phyloP scores from a whole-genome alignment of 2,797 vertebrate genomes.

The Lutjanus campechanus region DNA sequence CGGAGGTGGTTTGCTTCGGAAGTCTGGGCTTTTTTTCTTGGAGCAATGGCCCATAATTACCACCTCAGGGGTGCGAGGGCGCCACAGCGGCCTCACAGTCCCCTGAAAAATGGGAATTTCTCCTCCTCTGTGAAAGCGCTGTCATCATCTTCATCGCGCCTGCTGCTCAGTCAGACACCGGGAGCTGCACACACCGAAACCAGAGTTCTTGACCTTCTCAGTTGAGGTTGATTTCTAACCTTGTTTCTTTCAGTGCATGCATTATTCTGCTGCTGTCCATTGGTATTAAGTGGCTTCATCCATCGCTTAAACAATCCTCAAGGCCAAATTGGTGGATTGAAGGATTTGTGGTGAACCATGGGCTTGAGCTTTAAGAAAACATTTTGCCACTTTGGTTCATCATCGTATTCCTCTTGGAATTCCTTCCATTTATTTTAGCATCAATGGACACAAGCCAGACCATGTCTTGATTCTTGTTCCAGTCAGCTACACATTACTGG shows the following conservation, averaged over 20 bases:
- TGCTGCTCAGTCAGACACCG: slow-evolving; percentile 81
- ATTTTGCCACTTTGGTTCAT: slow-evolving; percentile 76
- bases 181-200: slow-evolving; percentile 75
- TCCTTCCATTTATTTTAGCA: slow-evolving; percentile 69
- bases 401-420: slow-evolving; percentile 47
- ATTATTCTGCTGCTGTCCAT: slow-evolving; percentile 60
- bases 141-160: slow-evolving; percentile 76
- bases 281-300: slow-evolving; percentile 58
- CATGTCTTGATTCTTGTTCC: slow-evolving; percentile 70
- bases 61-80: slow-evolving; percentile 70
- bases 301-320: slow-evolving; percentile 50
- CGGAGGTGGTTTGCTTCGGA: slow-evolving; percentile 59
- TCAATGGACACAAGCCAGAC: slow-evolving; percentile 74
- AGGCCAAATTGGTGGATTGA: slow-evolving; percentile 61
- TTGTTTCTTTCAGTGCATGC: slow-evolving; percentile 46
- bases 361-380: slow-evolving; percentile 65
- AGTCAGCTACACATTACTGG: slow-evolving; percentile 69
- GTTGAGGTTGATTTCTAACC: slow-evolving; percentile 49
- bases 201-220: slow-evolving; percentile 30
- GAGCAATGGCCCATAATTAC: slow-evolving; percentile 72
- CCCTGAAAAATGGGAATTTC: slow-evolving; percentile 76
- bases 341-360: slow-evolving; percentile 79
- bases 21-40: slow-evolving; percentile 59
- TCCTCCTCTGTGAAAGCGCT: slow-evolving; percentile 79
- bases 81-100: slow-evolving; percentile 60